Evolutionary conservation across 1,140 invertebrate species (phyloP), one percentile per base, ranked within the genome.

Genomic region (Micrasema minimum): DNA sequence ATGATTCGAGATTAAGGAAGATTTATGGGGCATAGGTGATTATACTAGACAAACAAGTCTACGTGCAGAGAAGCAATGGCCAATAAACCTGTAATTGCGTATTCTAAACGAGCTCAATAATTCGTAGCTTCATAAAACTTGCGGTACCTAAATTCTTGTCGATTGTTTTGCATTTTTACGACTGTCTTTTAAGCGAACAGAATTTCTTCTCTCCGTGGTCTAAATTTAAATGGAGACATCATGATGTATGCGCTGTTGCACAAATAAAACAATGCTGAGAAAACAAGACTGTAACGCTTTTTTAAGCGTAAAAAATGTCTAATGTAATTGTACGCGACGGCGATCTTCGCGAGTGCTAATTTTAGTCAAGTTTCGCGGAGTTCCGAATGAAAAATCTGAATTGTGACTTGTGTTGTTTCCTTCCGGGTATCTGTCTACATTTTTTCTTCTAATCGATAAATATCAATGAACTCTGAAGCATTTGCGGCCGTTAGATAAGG

Each of bases 141-240:
- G 64, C 71, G 66, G 65, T 72, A 72, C 66, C 38, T 53, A 64
- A 72, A 72, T 72, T 68, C 71, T 72, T 72, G 57, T 51, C 53
- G 53, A 72, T 67, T 67, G 65, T 64, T 72, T 72, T 72, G 71
- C 71, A 72, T 72, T 51, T 72, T 72, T 71, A 66, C 53, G 45
- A 41, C 43, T 51, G 62, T 71, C 57, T 71, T 71, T 66, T 66
- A 57, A 68, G 59, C 57, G 55, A 68, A 72, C 59, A 59, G 55
- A 67, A 65, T 65, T 68, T 72, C 62, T 68, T 67, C 50, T 68
- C 37, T 37, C n/a, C 66, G 71, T 72, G 61, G 23, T 72, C 66
- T 57, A 72, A 72, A 72, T 72, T 38, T 69, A 53, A 69, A 72
- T 46, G 51, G 66, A 69, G 53, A 69, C 66, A 69, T 69, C 66